These are phyloP conservation scores for Tapirus indicus DNA, from an alignment of 2,797 vertebrate species.

Conservation along the genomic window DNA sequence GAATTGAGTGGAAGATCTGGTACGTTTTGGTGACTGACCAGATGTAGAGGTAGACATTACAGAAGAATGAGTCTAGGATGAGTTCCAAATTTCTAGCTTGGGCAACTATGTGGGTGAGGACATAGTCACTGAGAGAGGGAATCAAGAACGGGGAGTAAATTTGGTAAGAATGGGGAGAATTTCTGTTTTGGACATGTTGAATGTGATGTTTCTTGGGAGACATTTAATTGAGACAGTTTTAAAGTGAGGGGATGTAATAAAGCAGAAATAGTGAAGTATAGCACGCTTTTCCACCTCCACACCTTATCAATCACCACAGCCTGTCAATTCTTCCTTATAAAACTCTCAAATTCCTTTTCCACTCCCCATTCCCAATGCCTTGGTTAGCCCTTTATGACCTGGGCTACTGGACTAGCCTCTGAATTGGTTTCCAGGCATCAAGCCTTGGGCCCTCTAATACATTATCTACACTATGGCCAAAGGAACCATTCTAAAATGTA, in stretches of 20 bases:
- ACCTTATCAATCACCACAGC: background rate
- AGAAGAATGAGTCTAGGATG: background rate
- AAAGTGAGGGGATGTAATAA: background rate
- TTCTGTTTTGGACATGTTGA: constrained; percentile 36
- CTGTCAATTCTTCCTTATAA: constrained; percentile 4
- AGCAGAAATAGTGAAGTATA: background rate
- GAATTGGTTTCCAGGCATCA: background rate
- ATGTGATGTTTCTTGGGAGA: background rate
- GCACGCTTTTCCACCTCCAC: background rate
- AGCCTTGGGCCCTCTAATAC: background rate
- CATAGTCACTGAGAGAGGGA: background rate
- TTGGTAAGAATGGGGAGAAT: background rate
- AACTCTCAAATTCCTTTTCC: constrained; percentile 37
- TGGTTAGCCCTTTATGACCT: background rate
- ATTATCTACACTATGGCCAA: background rate
- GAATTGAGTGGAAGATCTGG: background rate
- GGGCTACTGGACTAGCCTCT: background rate
- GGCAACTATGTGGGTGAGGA: background rate
- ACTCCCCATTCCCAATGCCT: background rate
- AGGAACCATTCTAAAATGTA: background rate
- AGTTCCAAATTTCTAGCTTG: constrained; percentile 49
- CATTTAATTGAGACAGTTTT: background rate
- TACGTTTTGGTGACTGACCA: constrained; percentile 44
- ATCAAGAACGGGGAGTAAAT: background rate
- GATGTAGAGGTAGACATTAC: background rate